A percentile compares a stretch with the other conserved stretches of the same genome.
Conservation (phyloP, 1,140 invertebrate genomes). For the Drosophila serrata region DNA sequence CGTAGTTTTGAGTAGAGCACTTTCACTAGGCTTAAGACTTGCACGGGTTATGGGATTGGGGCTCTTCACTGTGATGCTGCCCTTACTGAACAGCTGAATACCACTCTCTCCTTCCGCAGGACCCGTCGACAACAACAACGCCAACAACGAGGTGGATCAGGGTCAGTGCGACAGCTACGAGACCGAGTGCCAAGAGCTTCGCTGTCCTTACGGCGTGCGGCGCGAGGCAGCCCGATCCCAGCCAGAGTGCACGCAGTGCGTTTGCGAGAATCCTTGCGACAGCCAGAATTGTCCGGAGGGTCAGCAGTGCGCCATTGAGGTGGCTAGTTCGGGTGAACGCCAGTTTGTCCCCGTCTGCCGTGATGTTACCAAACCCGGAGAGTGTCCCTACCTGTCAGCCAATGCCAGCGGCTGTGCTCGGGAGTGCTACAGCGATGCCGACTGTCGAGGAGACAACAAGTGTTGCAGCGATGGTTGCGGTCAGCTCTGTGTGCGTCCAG, state of each 20-base stretch:
- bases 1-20: constrained; percentile 50
- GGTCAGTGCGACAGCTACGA: constrained; percentile 86
- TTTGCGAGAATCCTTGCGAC: constrained; percentile 91
- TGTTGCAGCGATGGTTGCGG: constrained; percentile 94
- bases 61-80: accelerated
- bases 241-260: constrained; percentile 90
- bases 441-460: constrained; percentile 91
- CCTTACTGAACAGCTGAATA: background rate
- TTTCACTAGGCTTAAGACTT: constrained; percentile 61
- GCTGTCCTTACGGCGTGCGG: constrained; percentile 92
- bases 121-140: constrained; percentile 51
- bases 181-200: constrained; percentile 87
- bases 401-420: constrained; percentile 87
- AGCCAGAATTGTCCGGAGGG: constrained; percentile 88
- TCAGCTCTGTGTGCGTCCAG: constrained; percentile 89
- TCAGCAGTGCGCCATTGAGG: constrained; percentile 89
- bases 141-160: constrained; percentile 51
- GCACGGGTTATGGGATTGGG: constrained; percentile 50
- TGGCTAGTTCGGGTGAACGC: constrained; percentile 85
- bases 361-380: constrained; percentile 90
- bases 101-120: constrained; percentile 27
- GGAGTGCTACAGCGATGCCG: constrained; percentile 93
- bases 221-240: constrained; percentile 87
- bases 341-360: constrained; percentile 88
- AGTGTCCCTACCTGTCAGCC: constrained; percentile 88